Evolutionary conservation across 2,888 invertebrate species (phyloP), one percentile per base, ranked within the genome.

Genomic region (Cataglyphis livida): DNA sequence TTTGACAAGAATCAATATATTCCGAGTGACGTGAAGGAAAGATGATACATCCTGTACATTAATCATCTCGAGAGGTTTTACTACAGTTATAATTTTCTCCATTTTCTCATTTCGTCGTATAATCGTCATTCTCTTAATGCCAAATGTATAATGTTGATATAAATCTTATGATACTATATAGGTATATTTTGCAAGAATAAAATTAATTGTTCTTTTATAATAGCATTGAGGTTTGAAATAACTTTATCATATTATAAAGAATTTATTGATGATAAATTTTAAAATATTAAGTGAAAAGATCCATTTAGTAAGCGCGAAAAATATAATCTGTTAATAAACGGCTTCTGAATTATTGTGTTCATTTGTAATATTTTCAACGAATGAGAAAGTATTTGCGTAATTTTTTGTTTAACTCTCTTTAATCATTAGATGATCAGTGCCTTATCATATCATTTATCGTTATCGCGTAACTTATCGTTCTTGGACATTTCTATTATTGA

Each of bases 401-500:
- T 64, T 83, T 82, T 59, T 62, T 62, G 71, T 88, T 84, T 84
- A 78, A 87, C 83, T 84, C 64, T 32, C 62, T 81, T 51, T 88
- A 88, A 88, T 85, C 85, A 86, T 89, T 82, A 78, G 75, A 59
- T 78, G 82, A 82, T 73, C 70, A 68, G 21, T 25, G 21, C 57
- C 75, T 89, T 88, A 89, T 89, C 89, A 75, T 83, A 83, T 70
- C 79, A 51, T 51, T 59, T n/a, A 81, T 84, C 83, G 81, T 87
- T 89, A 89, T 89, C 89, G 64, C 71, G 15, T 10, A 61, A 15
- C 70, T 89, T 89, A 89, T 89, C 89, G 28, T 41, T 54, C 25
- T 81, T 15, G 75, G 74, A 54, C 61, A 74, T 84, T 87, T 89
- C 87, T 89, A 89, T 89, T 89, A 89, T 89, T 89, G 89, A 79